Evolutionary conservation across 2,797 vertebrate species (phyloP).

Genomic region (Bufotes viridis): DNA sequence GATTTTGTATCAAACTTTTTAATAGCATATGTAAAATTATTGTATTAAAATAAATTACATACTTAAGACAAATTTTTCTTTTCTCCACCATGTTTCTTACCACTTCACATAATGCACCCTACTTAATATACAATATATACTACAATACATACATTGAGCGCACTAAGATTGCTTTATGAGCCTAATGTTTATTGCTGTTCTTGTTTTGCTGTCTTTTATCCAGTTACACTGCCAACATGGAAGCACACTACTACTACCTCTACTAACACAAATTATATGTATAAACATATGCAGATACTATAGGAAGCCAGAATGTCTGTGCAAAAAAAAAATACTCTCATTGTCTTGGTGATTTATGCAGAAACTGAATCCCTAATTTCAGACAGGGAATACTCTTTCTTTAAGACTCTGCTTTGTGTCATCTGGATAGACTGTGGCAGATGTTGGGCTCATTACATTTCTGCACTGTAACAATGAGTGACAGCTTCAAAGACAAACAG

Average conservation of each 20-base stretch:
- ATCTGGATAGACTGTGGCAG: slow-evolving; percentile 35
- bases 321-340: not conserved
- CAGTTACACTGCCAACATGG: not conserved
- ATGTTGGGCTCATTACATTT: slow-evolving; percentile 49
- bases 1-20: no score
- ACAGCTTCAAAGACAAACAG: slow-evolving; percentile 54
- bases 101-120: not conserved
- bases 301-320: not conserved
- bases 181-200: not conserved
- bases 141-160: not conserved
- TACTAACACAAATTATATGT: slow-evolving; percentile 17
- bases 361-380: slow-evolving; percentile 15
- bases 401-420: slow-evolving; percentile 25
- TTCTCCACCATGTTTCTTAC: not conserved
- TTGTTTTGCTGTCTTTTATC: not conserved
- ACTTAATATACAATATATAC: not conserved
- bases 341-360: not conserved
- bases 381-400: slow-evolving; percentile 11
- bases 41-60: no score
- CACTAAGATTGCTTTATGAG: not conserved
- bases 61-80: no score
- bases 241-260: not conserved
- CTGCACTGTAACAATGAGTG: slow-evolving; percentile 46
- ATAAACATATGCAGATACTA: slow-evolving; percentile 15
- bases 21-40: no score